Percentiles rank a stretch among this genome's conserved stretches.
Evolutionary conservation across 2,888 invertebrate species (phyloP).

Genomic region (Cheilosia urbana): DNA sequence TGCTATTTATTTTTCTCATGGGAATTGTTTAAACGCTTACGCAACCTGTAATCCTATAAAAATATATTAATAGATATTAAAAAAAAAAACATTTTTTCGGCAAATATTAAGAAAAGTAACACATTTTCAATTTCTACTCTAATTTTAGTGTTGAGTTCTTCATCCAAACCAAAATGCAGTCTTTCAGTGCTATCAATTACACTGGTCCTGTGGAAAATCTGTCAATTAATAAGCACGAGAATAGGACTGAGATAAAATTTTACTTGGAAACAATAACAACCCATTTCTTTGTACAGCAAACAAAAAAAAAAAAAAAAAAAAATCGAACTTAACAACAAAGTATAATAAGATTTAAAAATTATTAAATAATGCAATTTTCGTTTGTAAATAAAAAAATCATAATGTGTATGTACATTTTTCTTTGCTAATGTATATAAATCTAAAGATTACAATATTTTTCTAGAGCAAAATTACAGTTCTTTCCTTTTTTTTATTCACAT

Average conservation of each 20-base stretch:
- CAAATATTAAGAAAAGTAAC: neutral
- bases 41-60: no score
- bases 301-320: neutral
- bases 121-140: constrained; percentile 10
- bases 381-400: constrained; percentile 38
- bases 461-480: constrained; percentile 26
- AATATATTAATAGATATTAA: no score
- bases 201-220: constrained; percentile 55
- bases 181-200: constrained; percentile 50
- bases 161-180: constrained; percentile 57
- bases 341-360: constrained; percentile 10
- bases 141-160: constrained; percentile 76
- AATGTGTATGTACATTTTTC: constrained; percentile 32
- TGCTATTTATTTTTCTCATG: no score
- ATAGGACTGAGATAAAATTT: constrained; percentile 65
- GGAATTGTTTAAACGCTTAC: no score
- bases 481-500: constrained; percentile 17
- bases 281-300: constrained; percentile 50
- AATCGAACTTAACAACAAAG: neutral
- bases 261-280: neutral
- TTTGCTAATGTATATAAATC: constrained; percentile 58
- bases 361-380: neutral
- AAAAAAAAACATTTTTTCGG: no score
- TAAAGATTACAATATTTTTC: constrained; percentile 65
- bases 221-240: constrained; percentile 69